Evolutionary conservation across 1,140 invertebrate species (phyloP).

Genomic region (Pogonognathellus flavescens): DNA sequence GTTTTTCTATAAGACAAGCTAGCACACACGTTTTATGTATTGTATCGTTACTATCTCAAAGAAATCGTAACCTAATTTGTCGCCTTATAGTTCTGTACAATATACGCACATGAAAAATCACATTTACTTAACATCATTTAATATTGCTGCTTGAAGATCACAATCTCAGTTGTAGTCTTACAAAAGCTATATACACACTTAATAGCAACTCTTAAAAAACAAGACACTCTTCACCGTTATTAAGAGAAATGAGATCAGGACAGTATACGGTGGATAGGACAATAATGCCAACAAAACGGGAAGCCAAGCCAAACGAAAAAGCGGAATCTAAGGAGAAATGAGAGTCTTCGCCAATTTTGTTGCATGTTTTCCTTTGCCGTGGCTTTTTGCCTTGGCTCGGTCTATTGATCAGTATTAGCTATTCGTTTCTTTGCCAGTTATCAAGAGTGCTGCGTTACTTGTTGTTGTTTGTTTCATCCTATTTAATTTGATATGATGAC

Average conservation of each 20-base stretch:
- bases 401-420: conserved; percentile 14
- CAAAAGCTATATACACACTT: no score
- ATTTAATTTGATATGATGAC: conserved; percentile 35
- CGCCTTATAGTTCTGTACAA: no score
- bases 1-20: no score
- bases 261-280: not conserved
- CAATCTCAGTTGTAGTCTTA: no score
- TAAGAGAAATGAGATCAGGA: not conserved
- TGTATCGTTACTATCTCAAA: no score
- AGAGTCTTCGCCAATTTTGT: not conserved
- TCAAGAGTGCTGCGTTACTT: conserved; percentile 15
- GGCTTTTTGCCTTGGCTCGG: not conserved
- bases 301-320: conserved; percentile 16
- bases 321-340: not conserved
- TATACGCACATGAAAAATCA: no score
- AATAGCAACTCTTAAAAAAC: no score
- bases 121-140: no score
- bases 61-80: no score
- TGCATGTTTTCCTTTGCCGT: not conserved
- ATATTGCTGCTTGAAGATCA: no score
- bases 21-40: no score
- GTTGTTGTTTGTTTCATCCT: conserved; percentile 37
- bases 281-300: conserved; percentile 40
- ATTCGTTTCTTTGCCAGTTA: conserved; percentile 24
- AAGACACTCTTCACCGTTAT: not conserved